These are phyloP conservation scores for Festucalex cinctus DNA, from an alignment of 2,113 vertebrate genomes.

Conservation along the genomic window DNA sequence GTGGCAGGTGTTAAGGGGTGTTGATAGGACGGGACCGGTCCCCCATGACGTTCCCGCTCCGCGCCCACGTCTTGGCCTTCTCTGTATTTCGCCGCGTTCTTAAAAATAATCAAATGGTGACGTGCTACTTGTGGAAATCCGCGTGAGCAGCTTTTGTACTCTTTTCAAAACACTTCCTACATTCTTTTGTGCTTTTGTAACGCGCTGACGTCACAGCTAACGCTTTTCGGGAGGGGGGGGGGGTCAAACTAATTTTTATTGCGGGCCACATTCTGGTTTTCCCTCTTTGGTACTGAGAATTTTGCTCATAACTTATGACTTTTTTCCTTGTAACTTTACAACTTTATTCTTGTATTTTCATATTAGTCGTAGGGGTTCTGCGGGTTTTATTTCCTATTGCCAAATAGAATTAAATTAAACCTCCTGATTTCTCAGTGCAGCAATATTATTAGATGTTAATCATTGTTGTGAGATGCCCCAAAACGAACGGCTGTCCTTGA, in stretches of 20 bases:
- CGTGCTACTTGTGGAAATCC: neutral
- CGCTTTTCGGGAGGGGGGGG: neutral
- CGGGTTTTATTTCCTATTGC: too few relatives aligned
- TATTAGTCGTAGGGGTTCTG: too few relatives aligned
- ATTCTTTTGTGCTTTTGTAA: conserved; percentile 1
- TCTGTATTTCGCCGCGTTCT: neutral
- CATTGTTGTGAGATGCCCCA: neutral
- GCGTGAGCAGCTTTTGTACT: neutral
- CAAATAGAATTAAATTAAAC: too few relatives aligned
- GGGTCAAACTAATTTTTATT: neutral
- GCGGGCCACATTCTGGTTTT: neutral
- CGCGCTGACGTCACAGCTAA: neutral
- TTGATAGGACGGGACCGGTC: conserved; percentile 37
- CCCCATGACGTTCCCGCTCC: conserved; percentile 25
- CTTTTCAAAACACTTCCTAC: neutral
- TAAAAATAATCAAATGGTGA: conserved; percentile 3
- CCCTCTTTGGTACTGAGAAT: neutral
- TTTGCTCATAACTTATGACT: too few relatives aligned
- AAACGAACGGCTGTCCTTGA: conserved; percentile 2
- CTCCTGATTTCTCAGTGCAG: too few relatives aligned
- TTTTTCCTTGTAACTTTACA: too few relatives aligned
- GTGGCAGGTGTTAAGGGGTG: conserved; percentile 58
- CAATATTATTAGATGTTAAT: too few relatives aligned
- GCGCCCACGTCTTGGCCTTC: neutral
- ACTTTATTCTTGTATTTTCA: too few relatives aligned